Percentiles rank a stretch among this genome's conserved stretches.
phyloP scores from a whole-genome alignment of 1,140 invertebrate species.

The Heliothis subflexa region DNA sequence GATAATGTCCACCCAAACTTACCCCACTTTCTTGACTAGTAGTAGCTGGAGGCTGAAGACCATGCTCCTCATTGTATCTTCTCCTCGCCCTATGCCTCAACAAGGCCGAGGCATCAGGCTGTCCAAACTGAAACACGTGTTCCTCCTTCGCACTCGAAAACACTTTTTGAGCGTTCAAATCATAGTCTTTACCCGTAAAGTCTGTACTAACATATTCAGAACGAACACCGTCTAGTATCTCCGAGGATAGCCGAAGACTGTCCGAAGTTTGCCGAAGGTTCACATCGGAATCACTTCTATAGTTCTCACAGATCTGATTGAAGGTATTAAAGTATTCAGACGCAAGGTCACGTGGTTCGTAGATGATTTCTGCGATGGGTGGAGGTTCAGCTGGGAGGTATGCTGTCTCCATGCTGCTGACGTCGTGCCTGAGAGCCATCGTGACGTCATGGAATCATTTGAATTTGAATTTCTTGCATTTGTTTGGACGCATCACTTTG shows the following conservation, averaged over 20 bases:
- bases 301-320: conserved; percentile 81
- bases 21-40: conserved; percentile 83
- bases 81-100: conserved; percentile 73
- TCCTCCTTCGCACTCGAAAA: conserved; percentile 70
- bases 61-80: conserved; percentile 76
- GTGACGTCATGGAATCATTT: conserved; percentile 53
- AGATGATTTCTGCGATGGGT: conserved; percentile 62
- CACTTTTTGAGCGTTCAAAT: conserved; percentile 62
- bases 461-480: conserved; percentile 69
- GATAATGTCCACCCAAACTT: conserved; percentile 53
- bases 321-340: conserved; percentile 82
- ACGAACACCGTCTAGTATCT: conserved; percentile 74
- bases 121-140: conserved; percentile 78
- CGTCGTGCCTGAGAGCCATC: conserved; percentile 75
- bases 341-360: conserved; percentile 74
- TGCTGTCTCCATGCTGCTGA: conserved; percentile 68
- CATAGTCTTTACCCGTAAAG: conserved; percentile 58
- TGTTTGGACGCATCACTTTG: conserved; percentile 60
- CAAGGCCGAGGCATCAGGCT: conserved; percentile 78
- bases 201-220: conserved; percentile 76
- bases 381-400: conserved; percentile 78
- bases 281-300: conserved; percentile 69
- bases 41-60: conserved; percentile 69
- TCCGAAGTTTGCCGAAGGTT: conserved; percentile 75
- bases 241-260: conserved; percentile 69